Percentiles rank a stretch among this genome's conserved stretches.
phyloP scores from a whole-genome alignment of 1,140 invertebrate genomes.

The Cataglyphis hispanica region DNA sequence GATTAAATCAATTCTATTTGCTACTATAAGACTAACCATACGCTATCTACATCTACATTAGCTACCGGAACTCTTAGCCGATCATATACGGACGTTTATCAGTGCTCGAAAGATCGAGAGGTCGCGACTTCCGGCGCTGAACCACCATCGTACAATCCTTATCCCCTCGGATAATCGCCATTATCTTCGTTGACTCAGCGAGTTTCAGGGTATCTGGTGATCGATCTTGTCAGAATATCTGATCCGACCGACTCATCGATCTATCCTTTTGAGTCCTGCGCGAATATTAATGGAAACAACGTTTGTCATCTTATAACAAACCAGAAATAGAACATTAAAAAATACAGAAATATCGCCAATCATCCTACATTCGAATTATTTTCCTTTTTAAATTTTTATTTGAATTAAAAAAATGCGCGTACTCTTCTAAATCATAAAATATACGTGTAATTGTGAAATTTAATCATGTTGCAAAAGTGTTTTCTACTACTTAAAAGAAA shows the following conservation, averaged over 20 bases:
- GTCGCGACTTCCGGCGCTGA: constrained; percentile 73
- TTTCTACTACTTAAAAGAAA: background rate
- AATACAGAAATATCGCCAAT: background rate
- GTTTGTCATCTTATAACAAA: constrained; percentile 52
- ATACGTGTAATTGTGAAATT: background rate
- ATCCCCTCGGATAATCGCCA: constrained; percentile 65
- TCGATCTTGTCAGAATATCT: constrained; percentile 52
- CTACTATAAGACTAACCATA: background rate
- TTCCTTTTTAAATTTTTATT: background rate
- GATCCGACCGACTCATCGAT: constrained; percentile 54
- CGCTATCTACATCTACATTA: constrained; percentile 68
- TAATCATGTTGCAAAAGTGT: background rate
- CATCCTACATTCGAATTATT: constrained; percentile 7
- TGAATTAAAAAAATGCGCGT: background rate
- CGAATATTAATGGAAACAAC: constrained; percentile 57
- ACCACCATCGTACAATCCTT: constrained; percentile 9
- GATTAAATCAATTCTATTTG: background rate
- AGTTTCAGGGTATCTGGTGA: constrained; percentile 60
- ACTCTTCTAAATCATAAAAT: no score
- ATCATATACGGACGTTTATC: constrained; percentile 64
- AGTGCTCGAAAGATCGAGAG: constrained; percentile 59
- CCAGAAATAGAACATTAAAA: constrained; percentile 8
- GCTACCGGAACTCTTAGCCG: constrained; percentile 67
- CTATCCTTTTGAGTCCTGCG: constrained; percentile 27
- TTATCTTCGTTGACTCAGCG: constrained; percentile 77